Evolutionary conservation across 1,140 invertebrate species (phyloP).

Genomic region (Aphelenchoides avenae): DNA sequence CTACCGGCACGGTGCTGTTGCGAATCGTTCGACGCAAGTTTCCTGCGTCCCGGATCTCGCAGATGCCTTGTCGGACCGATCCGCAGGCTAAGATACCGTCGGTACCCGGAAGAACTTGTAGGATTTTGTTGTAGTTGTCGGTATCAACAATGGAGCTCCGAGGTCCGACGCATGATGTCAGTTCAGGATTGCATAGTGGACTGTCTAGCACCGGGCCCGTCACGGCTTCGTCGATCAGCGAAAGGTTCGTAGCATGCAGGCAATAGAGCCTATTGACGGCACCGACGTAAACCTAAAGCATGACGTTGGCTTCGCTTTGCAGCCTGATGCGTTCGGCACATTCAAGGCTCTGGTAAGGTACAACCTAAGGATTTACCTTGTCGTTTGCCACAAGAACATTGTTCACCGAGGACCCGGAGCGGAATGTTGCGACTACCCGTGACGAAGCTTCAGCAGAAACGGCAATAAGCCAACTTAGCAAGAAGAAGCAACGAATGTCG

Average conservation of each 20-base stretch:
- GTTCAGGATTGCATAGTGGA: conserved; percentile 46
- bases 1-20: conserved; percentile 74
- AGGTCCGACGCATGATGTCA: conserved; percentile 41
- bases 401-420: conserved; percentile 32
- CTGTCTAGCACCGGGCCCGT: conserved; percentile 71
- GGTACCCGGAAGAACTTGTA: conserved; percentile 86
- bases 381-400: conserved; percentile 37
- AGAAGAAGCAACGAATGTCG: too few species aligned
- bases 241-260: conserved; percentile 75
- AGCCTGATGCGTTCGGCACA: not conserved
- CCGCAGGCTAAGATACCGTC: conserved; percentile 88
- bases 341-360: conserved; percentile 4
- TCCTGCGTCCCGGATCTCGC: conserved; percentile 10
- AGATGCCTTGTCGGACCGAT: conserved; percentile 73
- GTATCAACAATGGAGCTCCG: conserved; percentile 61
- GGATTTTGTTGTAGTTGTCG: conserved; percentile 88
- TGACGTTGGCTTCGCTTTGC: conserved; percentile 3
- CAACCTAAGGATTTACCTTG: conserved; percentile 39
- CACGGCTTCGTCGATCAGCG: conserved; percentile 70
- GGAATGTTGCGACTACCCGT: conserved; percentile 19
- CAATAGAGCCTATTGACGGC: conserved; percentile 89
- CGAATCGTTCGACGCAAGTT: conserved; percentile 8
- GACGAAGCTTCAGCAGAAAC: not conserved
- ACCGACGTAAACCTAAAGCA: conserved; percentile 76
- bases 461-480: too few species aligned